phyloP scores from a whole-genome alignment of 2,113 vertebrate species.

The Nothocercus julius region DNA sequence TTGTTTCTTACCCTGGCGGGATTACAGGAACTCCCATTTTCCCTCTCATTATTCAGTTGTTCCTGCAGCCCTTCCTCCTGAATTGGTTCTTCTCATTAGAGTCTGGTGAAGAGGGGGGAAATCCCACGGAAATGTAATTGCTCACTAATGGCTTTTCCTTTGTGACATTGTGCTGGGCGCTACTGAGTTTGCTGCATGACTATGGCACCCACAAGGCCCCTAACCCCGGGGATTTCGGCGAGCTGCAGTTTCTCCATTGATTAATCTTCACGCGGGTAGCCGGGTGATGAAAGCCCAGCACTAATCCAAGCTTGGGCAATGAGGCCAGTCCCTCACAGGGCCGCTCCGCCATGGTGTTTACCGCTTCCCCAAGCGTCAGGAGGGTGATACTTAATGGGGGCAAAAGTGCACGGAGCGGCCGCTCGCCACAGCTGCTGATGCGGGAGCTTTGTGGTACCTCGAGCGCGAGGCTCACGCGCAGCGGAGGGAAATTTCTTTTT shows the following conservation, averaged over 20 bases:
- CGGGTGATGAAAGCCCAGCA: conserved; percentile 3
- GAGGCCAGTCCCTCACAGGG: neutral
- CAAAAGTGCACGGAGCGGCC: conserved; percentile 17
- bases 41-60: conserved; percentile 19
- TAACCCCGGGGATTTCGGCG: neutral
- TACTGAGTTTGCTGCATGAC: neutral
- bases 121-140: conserved; percentile 56
- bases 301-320: neutral
- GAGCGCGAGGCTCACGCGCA: neutral
- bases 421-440: neutral
- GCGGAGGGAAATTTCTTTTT: neutral
- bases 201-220: neutral
- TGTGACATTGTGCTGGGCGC: conserved; percentile 18
- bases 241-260: neutral
- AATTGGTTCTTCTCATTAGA: conserved; percentile 50
- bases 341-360: neutral
- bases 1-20: neutral
- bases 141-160: conserved; percentile 65
- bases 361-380: conserved; percentile 19
- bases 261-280: conserved; percentile 12
- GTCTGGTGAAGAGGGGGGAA: neutral
- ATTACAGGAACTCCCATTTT: conserved; percentile 37
- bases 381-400: conserved; percentile 30
- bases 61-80: conserved; percentile 19
- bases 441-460: neutral